A percentile compares a stretch with the other conserved stretches of the same genome.
phyloP scores from a whole-genome alignment of 2,797 vertebrate species.

The Catamblyrhynchus diadema region DNA sequence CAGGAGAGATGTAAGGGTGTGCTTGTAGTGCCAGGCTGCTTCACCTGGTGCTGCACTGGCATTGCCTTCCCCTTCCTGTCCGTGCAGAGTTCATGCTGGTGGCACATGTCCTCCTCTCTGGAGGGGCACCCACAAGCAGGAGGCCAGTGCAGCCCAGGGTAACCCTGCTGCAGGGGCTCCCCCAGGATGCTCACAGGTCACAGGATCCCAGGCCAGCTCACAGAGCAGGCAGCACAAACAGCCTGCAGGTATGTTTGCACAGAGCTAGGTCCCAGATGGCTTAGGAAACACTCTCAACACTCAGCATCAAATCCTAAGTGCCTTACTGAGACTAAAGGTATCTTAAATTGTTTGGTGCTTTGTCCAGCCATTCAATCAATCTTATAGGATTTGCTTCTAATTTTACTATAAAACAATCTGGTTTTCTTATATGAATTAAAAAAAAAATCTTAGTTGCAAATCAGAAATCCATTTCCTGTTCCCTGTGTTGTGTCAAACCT shows the following conservation, averaged over 20 bases:
- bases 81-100: accelerated
- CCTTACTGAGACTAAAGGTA: not conserved
- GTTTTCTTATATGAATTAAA: not conserved
- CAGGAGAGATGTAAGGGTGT: not conserved
- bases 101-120: accelerated
- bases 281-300: not conserved
- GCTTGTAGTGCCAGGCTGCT: not conserved
- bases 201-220: not conserved
- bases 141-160: not conserved
- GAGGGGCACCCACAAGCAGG: not conserved
- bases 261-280: not conserved
- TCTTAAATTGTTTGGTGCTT: not conserved
- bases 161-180: not conserved
- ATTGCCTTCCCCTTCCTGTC: not conserved
- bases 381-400: not conserved
- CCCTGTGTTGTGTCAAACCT: not conserved
- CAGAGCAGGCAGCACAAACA: not conserved
- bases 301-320: not conserved
- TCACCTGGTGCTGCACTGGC: too few species aligned
- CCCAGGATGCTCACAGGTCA: not conserved
- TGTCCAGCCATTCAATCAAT: not conserved
- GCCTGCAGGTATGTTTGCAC: not conserved
- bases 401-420: not conserved
- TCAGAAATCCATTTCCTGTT: not conserved
- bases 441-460: not conserved